A percentile compares a stretch with the other conserved stretches of the same genome.
phyloP scores from a whole-genome alignment of 2,888 invertebrate species.

The Hirtodrosophila cameraria region DNA sequence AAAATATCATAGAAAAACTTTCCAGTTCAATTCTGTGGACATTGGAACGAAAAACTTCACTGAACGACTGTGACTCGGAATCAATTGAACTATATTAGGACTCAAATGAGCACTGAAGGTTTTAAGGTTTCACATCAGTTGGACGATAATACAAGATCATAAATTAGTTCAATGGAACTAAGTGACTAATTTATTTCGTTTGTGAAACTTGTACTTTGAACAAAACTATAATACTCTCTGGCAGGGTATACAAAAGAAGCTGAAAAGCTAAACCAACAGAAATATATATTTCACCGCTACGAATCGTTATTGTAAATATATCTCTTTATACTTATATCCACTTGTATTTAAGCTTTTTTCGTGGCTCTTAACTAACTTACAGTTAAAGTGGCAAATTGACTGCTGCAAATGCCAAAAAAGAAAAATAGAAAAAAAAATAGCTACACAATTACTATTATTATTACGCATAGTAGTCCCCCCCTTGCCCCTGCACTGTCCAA shows the following conservation, averaged over 20 bases:
- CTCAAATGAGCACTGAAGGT: too few species aligned
- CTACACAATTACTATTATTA: constrained; percentile 50
- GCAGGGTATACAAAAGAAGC: constrained; percentile 1
- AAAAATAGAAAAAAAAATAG: constrained; percentile 9
- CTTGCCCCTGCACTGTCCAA: background rate
- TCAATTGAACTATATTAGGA: too few species aligned
- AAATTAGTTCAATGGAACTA: too few species aligned
- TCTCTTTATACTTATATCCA: constrained; percentile 14
- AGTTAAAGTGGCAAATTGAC: constrained; percentile 68
- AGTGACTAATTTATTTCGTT: too few species aligned
- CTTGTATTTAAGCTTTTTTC: constrained; percentile 3
- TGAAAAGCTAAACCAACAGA: constrained; percentile 16
- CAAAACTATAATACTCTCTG: background rate
- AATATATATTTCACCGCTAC: constrained; percentile 6
- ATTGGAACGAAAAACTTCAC: too few species aligned
- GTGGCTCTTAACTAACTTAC: constrained; percentile 36
- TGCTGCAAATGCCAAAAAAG: constrained; percentile 30
- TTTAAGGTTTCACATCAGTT: too few species aligned
- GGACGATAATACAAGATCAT: too few species aligned
- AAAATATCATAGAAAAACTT: too few species aligned
- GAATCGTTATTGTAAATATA: constrained; percentile 6
- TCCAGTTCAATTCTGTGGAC: too few species aligned
- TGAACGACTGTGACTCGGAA: too few species aligned
- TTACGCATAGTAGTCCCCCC: constrained; percentile 2
- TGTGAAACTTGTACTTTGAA: background rate